Conservation (phyloP, 1,140 invertebrate genomes). For the Lucilia cuprina region DNA sequence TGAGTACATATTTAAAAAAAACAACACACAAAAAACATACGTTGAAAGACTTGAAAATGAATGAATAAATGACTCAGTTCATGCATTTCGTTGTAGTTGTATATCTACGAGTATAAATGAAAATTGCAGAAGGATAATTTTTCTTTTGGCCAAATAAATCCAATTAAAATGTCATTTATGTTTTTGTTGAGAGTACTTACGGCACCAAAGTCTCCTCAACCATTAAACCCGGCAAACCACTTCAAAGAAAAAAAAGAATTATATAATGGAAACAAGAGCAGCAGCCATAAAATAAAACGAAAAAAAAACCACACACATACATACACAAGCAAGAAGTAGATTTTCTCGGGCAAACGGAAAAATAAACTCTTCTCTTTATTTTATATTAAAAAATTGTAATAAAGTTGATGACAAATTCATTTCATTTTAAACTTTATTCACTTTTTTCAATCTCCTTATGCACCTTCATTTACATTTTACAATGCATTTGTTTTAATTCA, state of each 20-base stretch:
- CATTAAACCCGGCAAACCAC: background rate
- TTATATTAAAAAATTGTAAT: background rate
- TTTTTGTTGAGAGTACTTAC: slow-evolving; percentile 35
- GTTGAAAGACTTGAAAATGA: background rate
- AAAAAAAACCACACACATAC: background rate
- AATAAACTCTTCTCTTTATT: background rate
- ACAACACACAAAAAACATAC: background rate
- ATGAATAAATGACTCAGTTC: background rate
- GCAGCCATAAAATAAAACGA: background rate
- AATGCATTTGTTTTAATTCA: slow-evolving; percentile 7
- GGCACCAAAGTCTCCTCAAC: slow-evolving; percentile 9
- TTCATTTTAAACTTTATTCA: background rate
- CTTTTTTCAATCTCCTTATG: background rate
- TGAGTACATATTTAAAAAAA: background rate
- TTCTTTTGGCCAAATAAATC: slow-evolving; percentile 36
- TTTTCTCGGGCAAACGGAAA: slow-evolving; percentile 11
- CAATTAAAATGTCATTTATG: slow-evolving; percentile 41
- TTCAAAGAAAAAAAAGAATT: slow-evolving; percentile 4
- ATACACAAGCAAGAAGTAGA: background rate
- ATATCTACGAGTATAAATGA: background rate
- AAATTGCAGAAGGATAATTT: slow-evolving; percentile 27
- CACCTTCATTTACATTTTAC: slow-evolving; percentile 27
- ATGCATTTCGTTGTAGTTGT: too few species aligned
- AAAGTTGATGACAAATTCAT: background rate
- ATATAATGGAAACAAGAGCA: too few species aligned